Conservation (phyloP, 1,140 invertebrate genomes). For the Scaptomyza graminum region DNA sequence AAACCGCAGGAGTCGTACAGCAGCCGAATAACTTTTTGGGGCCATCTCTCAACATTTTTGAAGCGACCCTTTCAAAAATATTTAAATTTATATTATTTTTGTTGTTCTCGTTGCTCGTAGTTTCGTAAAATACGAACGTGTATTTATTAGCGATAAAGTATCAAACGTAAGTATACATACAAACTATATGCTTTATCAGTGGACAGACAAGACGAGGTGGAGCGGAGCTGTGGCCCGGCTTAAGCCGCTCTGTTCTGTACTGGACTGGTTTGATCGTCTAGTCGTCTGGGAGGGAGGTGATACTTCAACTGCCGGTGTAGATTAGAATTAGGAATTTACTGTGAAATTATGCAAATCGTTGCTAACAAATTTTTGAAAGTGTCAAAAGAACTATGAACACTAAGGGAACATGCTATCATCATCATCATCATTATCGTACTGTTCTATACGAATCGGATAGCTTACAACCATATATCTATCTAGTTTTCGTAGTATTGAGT, state of each 20-base stretch:
- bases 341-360: constrained; percentile 76
- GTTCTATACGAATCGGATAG: constrained; percentile 7
- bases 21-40: constrained; percentile 28
- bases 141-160: constrained; percentile 79
- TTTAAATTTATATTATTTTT: constrained; percentile 52
- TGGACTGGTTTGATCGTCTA: not conserved
- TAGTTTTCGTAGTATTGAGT: not conserved
- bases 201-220: not conserved
- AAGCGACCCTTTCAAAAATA: constrained; percentile 65
- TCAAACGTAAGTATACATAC: constrained; percentile 48
- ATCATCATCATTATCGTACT: not conserved
- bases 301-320: constrained; percentile 40
- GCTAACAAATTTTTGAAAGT: constrained; percentile 73
- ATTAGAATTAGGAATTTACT: constrained; percentile 74
- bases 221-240: not conserved
- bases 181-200: not conserved
- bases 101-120: constrained; percentile 20
- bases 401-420: not conserved
- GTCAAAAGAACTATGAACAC: constrained; percentile 55
- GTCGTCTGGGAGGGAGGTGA: constrained; percentile 20
- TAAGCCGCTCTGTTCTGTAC: not conserved
- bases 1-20: constrained; percentile 64
- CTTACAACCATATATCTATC: not conserved
- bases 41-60: not conserved
- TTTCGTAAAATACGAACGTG: constrained; percentile 77